These are phyloP conservation scores for Scarus forsteni DNA, from an alignment of 2,797 vertebrate genomes.

Conservation along the genomic window DNA sequence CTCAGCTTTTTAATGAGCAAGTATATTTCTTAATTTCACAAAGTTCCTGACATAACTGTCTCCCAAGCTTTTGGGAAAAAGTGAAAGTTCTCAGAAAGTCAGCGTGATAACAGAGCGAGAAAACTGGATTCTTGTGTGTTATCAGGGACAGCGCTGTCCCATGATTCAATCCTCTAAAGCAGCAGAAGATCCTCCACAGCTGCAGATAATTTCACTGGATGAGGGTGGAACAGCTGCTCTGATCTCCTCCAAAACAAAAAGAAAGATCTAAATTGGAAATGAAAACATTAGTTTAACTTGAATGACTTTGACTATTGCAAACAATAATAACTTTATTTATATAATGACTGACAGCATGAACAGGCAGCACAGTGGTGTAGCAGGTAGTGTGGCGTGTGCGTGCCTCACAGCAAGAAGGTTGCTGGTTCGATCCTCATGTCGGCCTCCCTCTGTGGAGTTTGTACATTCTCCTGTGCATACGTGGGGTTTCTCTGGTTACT, in stretches of 20 bases:
- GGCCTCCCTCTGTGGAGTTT: too few relatives aligned
- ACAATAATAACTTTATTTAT: too few relatives aligned
- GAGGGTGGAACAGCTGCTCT: not conserved
- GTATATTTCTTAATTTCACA: not conserved
- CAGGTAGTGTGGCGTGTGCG: too few relatives aligned
- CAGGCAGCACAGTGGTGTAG: too few relatives aligned
- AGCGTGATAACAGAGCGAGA: not conserved
- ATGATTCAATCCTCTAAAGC: not conserved
- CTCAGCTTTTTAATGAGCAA: not conserved
- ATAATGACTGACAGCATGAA: too few relatives aligned
- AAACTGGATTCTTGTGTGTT: not conserved
- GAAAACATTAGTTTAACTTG: not conserved
- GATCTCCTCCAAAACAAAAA: not conserved
- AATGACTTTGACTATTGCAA: not conserved
- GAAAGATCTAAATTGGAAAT: not conserved
- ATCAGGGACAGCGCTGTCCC: not conserved
- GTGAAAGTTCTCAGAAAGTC: not conserved
- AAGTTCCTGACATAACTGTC: not conserved
- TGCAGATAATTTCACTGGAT: conserved; percentile 2
- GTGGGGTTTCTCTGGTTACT: too few relatives aligned
- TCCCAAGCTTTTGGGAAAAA: not conserved
- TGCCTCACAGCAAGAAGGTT: too few relatives aligned
- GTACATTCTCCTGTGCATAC: too few relatives aligned
- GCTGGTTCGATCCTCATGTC: too few relatives aligned
- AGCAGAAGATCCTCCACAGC: conserved; percentile 10